Percentiles rank a stretch among this genome's conserved stretches.
Evolutionary conservation across 1,140 invertebrate genomes (phyloP).

Genomic region (Diorhabda sublineata): DNA sequence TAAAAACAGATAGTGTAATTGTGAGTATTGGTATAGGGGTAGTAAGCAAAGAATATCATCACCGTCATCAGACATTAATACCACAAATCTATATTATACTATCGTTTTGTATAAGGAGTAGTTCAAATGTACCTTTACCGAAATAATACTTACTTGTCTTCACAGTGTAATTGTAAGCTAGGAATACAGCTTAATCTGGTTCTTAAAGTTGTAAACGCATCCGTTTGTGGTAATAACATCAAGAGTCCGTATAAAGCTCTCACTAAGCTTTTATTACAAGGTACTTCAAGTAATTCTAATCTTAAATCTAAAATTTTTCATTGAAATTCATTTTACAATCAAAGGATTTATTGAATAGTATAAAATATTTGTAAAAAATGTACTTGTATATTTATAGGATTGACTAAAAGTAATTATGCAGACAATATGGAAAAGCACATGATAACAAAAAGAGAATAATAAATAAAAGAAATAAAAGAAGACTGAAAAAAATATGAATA

Average conservation of each 20-base stretch:
- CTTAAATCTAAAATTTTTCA: slow-evolving; percentile 69
- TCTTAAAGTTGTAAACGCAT: slow-evolving; percentile 87
- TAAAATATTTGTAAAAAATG: too few relatives aligned
- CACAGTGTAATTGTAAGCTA: slow-evolving; percentile 50
- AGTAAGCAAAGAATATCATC: too few relatives aligned
- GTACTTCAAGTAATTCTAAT: slow-evolving; percentile 82
- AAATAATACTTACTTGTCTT: slow-evolving; percentile 44
- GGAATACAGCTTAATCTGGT: slow-evolving; percentile 88
- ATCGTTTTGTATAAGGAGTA: slow-evolving; percentile 10
- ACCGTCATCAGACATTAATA: background rate
- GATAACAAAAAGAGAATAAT: too few relatives aligned
- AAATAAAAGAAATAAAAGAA: too few relatives aligned
- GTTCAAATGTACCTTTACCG: background rate
- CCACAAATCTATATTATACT: background rate
- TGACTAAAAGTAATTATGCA: too few relatives aligned
- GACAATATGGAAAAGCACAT: too few relatives aligned
- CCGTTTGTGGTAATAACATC: slow-evolving; percentile 96
- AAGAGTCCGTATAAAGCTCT: slow-evolving; percentile 91
- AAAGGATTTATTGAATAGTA: too few relatives aligned
- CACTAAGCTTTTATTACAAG: slow-evolving; percentile 74
- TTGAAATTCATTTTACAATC: too few relatives aligned
- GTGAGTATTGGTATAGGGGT: too few relatives aligned
- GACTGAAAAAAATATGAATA: too few relatives aligned
- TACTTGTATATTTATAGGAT: too few relatives aligned
- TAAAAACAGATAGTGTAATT: too few relatives aligned